phyloP scores from a whole-genome alignment of 35 echinoderm and acorn worm genomes.

The Lytechinus pictus region DNA sequence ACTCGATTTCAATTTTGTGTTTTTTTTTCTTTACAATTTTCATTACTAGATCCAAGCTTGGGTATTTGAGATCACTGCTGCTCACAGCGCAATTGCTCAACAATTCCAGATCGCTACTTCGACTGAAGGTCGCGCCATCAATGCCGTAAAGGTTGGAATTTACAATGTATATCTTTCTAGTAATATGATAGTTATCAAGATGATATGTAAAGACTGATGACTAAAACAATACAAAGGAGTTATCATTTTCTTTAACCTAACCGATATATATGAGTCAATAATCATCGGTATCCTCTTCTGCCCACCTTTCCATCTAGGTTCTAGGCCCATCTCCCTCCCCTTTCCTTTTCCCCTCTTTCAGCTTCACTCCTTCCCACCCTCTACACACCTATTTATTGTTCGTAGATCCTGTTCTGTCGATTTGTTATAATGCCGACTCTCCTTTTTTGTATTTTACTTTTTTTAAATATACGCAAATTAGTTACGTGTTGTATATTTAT shows the following conservation, averaged over 20 bases:
- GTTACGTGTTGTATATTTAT: no score
- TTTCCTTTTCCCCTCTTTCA: background rate
- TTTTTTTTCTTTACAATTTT: background rate
- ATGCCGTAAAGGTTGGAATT: slow-evolving; percentile 69
- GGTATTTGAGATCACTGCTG: slow-evolving; percentile 64
- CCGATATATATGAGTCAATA: no score
- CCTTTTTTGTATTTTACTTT: no score
- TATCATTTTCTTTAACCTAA: no score
- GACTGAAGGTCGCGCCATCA: slow-evolving; percentile 67
- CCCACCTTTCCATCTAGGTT: background rate
- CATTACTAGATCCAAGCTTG: slow-evolving; percentile 78
- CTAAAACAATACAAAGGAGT: no score
- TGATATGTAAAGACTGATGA: no score
- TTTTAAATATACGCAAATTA: no score
- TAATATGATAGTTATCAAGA: background rate
- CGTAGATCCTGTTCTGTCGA: no score
- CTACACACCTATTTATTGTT: no score
- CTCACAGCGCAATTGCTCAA: slow-evolving; percentile 61
- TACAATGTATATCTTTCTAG: background rate
- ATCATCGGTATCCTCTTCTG: background rate
- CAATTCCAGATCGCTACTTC: slow-evolving; percentile 60
- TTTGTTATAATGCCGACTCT: no score
- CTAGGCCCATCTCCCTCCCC: background rate
- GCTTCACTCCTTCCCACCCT: background rate
- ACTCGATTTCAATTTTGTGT: background rate